These are phyloP conservation scores for Listronotus bonariensis DNA, from an alignment of 1,140 invertebrate species.

Conservation along the genomic window DNA sequence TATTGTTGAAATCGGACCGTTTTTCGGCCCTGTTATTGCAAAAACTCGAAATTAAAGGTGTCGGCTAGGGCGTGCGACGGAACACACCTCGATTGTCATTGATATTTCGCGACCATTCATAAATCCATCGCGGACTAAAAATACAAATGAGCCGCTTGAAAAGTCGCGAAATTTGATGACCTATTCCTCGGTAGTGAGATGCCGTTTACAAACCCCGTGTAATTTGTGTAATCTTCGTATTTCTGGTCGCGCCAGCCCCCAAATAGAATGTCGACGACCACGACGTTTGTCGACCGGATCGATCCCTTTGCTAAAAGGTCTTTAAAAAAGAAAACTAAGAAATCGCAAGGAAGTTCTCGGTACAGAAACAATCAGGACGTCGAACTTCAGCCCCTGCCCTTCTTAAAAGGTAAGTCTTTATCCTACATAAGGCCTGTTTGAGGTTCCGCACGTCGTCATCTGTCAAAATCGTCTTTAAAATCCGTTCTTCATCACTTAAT, in stretches of 20 bases:
- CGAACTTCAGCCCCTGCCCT: slow-evolving; percentile 82
- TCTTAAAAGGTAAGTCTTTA: slow-evolving; percentile 77
- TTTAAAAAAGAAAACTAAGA: slow-evolving; percentile 91
- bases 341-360: slow-evolving; percentile 87
- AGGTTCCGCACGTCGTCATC: slow-evolving; percentile 14
- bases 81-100: slow-evolving; percentile 51
- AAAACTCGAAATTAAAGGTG: slow-evolving; percentile 14
- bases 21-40: not conserved
- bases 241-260: slow-evolving; percentile 31
- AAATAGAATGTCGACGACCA: slow-evolving; percentile 72
- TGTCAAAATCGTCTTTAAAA: slow-evolving; percentile 23
- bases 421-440: slow-evolving; percentile 6
- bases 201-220: slow-evolving; percentile 43
- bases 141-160: slow-evolving; percentile 46
- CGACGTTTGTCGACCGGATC: slow-evolving; percentile 82
- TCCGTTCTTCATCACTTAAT: not conserved
- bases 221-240: slow-evolving; percentile 43
- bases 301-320: slow-evolving; percentile 92
- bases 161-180: slow-evolving; percentile 46
- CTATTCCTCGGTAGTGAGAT: slow-evolving; percentile 45
- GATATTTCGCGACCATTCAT: slow-evolving; percentile 51
- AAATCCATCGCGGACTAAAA: slow-evolving; percentile 35
- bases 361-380: slow-evolving; percentile 89
- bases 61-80: slow-evolving; percentile 48
- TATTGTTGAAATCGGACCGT: slow-evolving; percentile 1